phyloP scores from a whole-genome alignment of 2,113 vertebrate species.

The Bungarus multicinctus region DNA sequence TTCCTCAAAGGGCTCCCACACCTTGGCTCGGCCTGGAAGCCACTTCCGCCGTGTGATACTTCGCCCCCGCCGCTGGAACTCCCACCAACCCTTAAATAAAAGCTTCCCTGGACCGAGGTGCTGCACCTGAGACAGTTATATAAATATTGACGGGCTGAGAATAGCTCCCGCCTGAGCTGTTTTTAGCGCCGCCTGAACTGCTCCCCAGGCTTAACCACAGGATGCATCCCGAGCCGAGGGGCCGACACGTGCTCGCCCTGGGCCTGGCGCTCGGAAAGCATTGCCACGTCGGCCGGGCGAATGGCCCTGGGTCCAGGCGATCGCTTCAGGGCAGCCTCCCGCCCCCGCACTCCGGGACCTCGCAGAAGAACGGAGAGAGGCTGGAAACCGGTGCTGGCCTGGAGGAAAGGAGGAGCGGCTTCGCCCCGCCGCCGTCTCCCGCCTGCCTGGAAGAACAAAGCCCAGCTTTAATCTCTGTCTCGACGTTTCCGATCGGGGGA shows the following conservation, averaged over 20 bases:
- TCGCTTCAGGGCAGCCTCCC: neutral
- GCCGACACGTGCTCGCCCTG: conserved; percentile 6
- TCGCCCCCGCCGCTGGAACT: conserved; percentile 29
- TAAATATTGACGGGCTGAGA: conserved; percentile 68
- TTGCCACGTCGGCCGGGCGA: conserved; percentile 40
- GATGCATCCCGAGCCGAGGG: neutral
- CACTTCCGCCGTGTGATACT: conserved; percentile 32
- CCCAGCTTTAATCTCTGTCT: neutral
- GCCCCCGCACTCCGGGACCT: neutral
- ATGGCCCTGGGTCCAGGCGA: neutral
- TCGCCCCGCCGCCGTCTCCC: neutral
- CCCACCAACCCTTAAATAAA: conserved; percentile 45
- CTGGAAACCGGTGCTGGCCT: neutral
- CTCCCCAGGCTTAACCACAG: conserved; percentile 18
- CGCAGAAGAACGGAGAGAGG: neutral
- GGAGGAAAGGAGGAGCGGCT: neutral
- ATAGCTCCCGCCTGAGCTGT: conserved; percentile 61
- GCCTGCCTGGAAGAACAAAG: neutral
- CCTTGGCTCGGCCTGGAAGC: neutral
- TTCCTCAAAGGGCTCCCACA: neutral
- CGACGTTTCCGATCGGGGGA: neutral
- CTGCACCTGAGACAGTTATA: conserved; percentile 62
- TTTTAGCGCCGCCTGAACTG: conserved; percentile 56
- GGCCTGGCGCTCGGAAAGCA: neutral
- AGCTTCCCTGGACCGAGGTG: conserved; percentile 33